Conservation (phyloP, 1,140 invertebrate genomes). For the Brachionus rotundiformis region DNA sequence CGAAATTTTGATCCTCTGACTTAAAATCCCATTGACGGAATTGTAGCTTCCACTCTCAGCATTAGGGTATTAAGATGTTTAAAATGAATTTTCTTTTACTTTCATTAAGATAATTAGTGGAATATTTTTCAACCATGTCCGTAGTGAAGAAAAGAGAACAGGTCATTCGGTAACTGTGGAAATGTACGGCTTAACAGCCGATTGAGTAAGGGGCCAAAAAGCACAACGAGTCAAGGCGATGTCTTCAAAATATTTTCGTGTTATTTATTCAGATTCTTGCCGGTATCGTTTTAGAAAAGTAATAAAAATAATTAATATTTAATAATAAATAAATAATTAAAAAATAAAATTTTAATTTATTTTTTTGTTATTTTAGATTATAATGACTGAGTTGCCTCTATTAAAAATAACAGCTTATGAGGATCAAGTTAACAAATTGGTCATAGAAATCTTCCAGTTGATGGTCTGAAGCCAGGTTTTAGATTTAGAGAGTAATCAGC, state of each 20-base stretch:
- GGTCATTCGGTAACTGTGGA: conserved; percentile 38
- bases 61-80: conserved; percentile 58
- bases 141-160: conserved; percentile 29
- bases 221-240: background rate
- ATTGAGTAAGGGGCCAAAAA: conserved; percentile 27
- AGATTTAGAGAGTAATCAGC: conserved; percentile 70
- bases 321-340: background rate
- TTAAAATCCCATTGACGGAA: conserved; percentile 65
- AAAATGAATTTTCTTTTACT: conserved; percentile 29
- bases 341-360: background rate
- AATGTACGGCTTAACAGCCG: conserved; percentile 39
- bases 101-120: conserved; percentile 29
- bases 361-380: conserved; percentile 70
- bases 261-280: conserved; percentile 36
- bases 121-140: conserved; percentile 25
- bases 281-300: conserved; percentile 47
- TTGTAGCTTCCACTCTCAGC: conserved; percentile 62
- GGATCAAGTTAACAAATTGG: conserved; percentile 92
- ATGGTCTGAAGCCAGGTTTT: conserved; percentile 87
- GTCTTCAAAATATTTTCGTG: conserved; percentile 21
- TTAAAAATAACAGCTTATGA: conserved; percentile 97
- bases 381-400: conserved; percentile 93
- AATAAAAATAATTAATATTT: background rate
- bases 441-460: conserved; percentile 91
- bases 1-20: conserved; percentile 63